phyloP scores from a whole-genome alignment of 2,888 invertebrate genomes.

The Drosophila peninsularis region DNA sequence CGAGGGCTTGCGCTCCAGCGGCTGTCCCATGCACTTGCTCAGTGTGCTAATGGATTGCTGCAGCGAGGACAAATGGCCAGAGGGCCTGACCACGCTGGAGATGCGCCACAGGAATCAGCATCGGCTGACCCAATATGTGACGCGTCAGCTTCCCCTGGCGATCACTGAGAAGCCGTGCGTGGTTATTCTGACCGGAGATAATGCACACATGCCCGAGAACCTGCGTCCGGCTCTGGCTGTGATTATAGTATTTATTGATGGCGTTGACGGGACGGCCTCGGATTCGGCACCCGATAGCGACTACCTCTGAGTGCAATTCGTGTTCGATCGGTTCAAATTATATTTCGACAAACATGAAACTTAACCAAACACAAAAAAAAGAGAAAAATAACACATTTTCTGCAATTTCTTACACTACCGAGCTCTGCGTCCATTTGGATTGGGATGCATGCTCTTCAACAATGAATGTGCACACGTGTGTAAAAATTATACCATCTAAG shows the following conservation, averaged over 20 bases:
- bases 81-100: slow-evolving; percentile 47
- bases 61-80: slow-evolving; percentile 60
- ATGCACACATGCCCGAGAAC: slow-evolving; percentile 57
- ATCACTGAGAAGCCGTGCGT: slow-evolving; percentile 51
- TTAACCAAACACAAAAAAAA: background rate
- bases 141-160: slow-evolving; percentile 36
- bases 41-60: slow-evolving; percentile 48
- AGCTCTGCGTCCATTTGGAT: slow-evolving; percentile 6
- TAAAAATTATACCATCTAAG: slow-evolving; percentile 17
- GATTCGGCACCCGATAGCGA: slow-evolving; percentile 29
- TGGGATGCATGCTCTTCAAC: background rate
- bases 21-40: slow-evolving; percentile 55
- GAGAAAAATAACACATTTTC: slow-evolving; percentile 8
- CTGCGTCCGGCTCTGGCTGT: slow-evolving; percentile 48
- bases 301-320: slow-evolving; percentile 23
- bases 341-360: slow-evolving; percentile 7
- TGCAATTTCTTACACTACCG: slow-evolving; percentile 6
- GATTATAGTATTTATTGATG: slow-evolving; percentile 58
- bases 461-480: background rate
- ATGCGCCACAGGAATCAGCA: slow-evolving; percentile 46
- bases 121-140: slow-evolving; percentile 41
- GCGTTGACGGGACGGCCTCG: slow-evolving; percentile 46
- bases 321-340: slow-evolving; percentile 36
- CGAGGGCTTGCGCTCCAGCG: slow-evolving; percentile 38
- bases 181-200: slow-evolving; percentile 48